Evolutionary conservation across 2,888 invertebrate species (phyloP), one percentile per base, ranked within the genome.

Genomic region (Eumacrocentrus americanus): DNA sequence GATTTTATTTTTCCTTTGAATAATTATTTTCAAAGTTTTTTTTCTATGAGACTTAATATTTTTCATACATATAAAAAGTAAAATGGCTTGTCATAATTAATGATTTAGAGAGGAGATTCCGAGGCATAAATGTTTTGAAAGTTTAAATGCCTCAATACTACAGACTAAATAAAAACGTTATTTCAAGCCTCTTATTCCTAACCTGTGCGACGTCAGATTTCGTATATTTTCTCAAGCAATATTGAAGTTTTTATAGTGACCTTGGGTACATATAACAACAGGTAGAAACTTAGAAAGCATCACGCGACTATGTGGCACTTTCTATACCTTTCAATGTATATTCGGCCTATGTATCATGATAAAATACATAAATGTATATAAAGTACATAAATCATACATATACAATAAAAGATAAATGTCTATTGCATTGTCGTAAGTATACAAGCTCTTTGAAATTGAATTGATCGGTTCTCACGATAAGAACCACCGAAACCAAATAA

Each of bases 191-290:
- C 66, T 68, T 70, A 68, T 73, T 65, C 70, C 68, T 54, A 68
- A 68, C 68, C 66, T 67, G 67, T 67, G 66, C 67, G 65, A 64
- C 64, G 66, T 69, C 70, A 67, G 71, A 74, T 74, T 75, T 74
- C 72, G 75, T 76, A 74, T 76, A 76, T 76, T 77, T 76, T 75
- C 75, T 76, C 72, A 77, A 75, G 74, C 73, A 76, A 76, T 75
- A 76, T 75, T 76, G 72, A 71, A 72, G 68, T 72, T 72, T 69
- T 66, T 47, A 67, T 57, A 60, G 52, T 62, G 70, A 70, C 69
- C 69, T 72, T 72, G 69, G 62, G 16, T 46, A 44, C 42, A 18
- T 42, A 46, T 29, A 38, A 47, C 66, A 72, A 70, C 72, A 74
- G 71, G 72, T 73, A 73, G 72, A 58, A 52, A 37, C 22, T 34